Conservation (phyloP, 2,797 vertebrate species). For the Xenopus petersii region DNA sequence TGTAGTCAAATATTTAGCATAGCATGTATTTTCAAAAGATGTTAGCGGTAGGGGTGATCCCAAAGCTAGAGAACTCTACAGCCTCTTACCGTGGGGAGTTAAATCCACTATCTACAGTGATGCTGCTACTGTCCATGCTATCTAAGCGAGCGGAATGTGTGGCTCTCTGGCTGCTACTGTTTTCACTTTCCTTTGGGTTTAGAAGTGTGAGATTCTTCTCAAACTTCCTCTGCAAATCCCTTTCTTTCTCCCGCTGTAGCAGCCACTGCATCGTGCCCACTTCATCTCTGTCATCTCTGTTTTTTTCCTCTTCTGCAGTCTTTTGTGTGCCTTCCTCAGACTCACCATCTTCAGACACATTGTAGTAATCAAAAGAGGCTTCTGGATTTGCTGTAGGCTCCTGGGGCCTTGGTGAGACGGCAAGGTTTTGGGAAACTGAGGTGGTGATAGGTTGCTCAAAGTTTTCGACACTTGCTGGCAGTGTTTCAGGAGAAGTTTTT, state of each 20-base stretch:
- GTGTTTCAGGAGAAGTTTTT: slow-evolving; percentile 79
- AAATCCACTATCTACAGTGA: slow-evolving; percentile 98
- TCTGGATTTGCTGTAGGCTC: slow-evolving; percentile 78
- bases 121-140: slow-evolving; percentile 98
- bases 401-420: slow-evolving; percentile 78
- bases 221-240: slow-evolving; percentile 93
- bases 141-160: slow-evolving; percentile 92
- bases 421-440: slow-evolving; percentile 73
- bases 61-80: slow-evolving; percentile 11
- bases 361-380: slow-evolving; percentile 94
- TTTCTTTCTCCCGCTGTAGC: slow-evolving; percentile 90
- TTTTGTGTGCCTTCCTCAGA: slow-evolving; percentile 87
- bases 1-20: too few relatives aligned
- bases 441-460: slow-evolving; percentile 83
- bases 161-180: slow-evolving; percentile 87
- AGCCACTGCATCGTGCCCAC: slow-evolving; percentile 97
- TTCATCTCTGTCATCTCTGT: slow-evolving; percentile 61
- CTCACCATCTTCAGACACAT: slow-evolving; percentile 92
- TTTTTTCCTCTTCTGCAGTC: slow-evolving; percentile 79
- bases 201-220: slow-evolving; percentile 96
- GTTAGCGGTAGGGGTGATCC: too few relatives aligned
- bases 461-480: slow-evolving; percentile 80
- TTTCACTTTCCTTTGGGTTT: slow-evolving; percentile 93
- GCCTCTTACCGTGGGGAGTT: slow-evolving; percentile 95
- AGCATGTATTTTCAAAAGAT: too few relatives aligned